These are phyloP conservation scores for Diachrysia chrysitis DNA, from an alignment of 2,888 invertebrate genomes.

Conservation along the genomic window DNA sequence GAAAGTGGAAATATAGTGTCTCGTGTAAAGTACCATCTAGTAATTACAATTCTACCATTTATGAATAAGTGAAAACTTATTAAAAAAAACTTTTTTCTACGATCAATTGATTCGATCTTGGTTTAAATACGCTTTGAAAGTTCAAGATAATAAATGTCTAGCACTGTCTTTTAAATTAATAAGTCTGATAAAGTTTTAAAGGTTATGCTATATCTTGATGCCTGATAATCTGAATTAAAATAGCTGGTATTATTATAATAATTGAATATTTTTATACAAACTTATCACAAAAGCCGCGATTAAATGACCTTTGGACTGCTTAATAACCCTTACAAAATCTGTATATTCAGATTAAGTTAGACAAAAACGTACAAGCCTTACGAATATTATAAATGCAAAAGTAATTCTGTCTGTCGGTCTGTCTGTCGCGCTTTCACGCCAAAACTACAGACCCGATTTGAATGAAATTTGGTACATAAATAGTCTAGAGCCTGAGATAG, in stretches of 20 bases:
- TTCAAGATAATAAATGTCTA: neutral
- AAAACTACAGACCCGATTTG: no score
- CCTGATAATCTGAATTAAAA: neutral
- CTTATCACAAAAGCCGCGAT: no score
- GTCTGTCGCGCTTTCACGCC: no score
- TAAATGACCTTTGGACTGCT: no score
- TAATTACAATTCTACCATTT: neutral
- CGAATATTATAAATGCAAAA: no score
- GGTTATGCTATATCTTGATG: neutral
- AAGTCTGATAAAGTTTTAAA: neutral
- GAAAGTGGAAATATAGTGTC: neutral
- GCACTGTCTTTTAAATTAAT: neutral
- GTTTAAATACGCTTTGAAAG: neutral
- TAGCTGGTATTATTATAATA: neutral
- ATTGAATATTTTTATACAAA: no score
- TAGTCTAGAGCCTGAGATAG: no score
- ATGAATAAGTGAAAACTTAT: neutral
- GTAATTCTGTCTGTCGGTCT: no score
- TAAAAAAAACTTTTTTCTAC: neutral
- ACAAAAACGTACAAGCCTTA: no score
- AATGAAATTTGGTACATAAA: no score
- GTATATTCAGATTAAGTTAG: no score
- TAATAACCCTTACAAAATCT: no score
- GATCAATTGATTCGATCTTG: neutral
- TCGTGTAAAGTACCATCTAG: neutral